Conservation (phyloP, 2,113 vertebrate genomes). For the Lates calcarifer region DNA sequence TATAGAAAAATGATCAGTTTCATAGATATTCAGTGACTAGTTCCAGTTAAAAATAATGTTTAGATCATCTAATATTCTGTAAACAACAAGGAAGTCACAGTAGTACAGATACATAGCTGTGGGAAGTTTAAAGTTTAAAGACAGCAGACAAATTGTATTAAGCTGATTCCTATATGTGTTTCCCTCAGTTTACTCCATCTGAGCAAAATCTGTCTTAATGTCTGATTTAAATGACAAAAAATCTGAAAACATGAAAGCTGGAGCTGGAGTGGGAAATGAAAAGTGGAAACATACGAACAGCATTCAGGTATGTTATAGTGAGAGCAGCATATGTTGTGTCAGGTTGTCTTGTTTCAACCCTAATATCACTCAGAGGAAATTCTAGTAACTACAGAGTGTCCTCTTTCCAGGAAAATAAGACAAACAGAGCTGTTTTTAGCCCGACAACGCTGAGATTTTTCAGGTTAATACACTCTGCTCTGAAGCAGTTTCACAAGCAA, state of each 20-base stretch:
- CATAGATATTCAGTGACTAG: not conserved
- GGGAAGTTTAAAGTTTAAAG: not conserved
- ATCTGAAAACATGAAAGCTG: too few relatives aligned
- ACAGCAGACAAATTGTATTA: not conserved
- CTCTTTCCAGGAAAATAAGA: not conserved
- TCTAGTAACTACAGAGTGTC: not conserved
- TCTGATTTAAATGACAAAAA: too few relatives aligned
- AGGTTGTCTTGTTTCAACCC: not conserved
- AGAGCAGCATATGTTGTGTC: not conserved
- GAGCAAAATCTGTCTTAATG: not conserved
- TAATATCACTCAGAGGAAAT: not conserved
- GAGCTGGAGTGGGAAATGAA: not conserved
- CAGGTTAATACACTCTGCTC: not conserved
- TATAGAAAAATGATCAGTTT: not conserved
- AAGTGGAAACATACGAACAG: not conserved
- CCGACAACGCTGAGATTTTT: not conserved
- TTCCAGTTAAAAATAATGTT: not conserved
- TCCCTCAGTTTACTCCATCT: not conserved
- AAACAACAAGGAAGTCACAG: not conserved
- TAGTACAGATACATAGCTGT: not conserved
- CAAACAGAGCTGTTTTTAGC: constrained; percentile 1
- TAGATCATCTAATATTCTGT: not conserved
- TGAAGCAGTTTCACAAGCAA: not conserved
- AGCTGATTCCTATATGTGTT: not conserved
- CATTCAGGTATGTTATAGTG: not conserved